These are phyloP conservation scores for Taenioides sp. DNA, from an alignment of 2,797 vertebrate genomes.

Conservation along the genomic window DNA sequence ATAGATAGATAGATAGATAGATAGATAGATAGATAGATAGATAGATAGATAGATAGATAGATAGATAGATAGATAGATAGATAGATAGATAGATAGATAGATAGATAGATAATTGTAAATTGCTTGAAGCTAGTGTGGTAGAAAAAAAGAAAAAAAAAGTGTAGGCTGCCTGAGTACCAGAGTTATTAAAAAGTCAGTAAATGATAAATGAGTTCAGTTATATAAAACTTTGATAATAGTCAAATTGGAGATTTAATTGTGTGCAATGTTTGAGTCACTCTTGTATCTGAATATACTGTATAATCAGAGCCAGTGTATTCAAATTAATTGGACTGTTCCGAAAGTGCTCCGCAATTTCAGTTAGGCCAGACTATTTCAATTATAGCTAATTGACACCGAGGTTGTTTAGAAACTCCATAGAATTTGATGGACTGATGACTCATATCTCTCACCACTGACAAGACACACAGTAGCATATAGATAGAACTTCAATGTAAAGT, in stretches of 20 bases:
- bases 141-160: too few species aligned
- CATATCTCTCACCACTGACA: background rate
- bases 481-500: background rate
- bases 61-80: too few species aligned
- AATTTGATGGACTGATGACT: conserved; percentile 24
- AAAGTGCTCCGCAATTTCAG: conserved; percentile 35
- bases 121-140: too few species aligned
- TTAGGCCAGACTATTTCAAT: conserved; percentile 26
- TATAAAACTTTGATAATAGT: conserved; percentile 1
- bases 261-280: conserved; percentile 33
- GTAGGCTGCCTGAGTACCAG: too few species aligned
- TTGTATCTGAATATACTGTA: conserved; percentile 23
- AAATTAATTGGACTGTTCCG: conserved; percentile 52
- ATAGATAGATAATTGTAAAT: too few species aligned
- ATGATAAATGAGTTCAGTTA: too few species aligned
- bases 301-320: conserved; percentile 26
- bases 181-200: too few species aligned
- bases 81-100: too few species aligned
- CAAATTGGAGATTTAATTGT: conserved; percentile 32
- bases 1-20: too few species aligned
- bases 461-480: background rate
- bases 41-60: too few species aligned
- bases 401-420: background rate
- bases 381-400: conserved; percentile 33
- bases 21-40: too few species aligned